These are phyloP conservation scores for Scaptomyza polygonia DNA, from an alignment of 2,888 invertebrate genomes.

Conservation along the genomic window DNA sequence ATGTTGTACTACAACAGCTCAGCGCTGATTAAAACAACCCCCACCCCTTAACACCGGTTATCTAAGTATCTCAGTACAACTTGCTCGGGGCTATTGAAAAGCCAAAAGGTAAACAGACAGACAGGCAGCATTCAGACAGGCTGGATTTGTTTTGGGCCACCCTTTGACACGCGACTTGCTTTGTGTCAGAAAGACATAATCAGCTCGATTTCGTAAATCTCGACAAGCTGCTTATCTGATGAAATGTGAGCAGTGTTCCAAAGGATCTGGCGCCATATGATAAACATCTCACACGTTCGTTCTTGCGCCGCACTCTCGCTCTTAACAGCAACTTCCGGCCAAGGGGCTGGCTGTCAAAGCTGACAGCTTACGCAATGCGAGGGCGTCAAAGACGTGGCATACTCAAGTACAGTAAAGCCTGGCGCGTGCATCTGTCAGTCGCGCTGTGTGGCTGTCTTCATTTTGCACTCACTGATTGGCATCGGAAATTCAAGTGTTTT, in stretches of 20 bases:
- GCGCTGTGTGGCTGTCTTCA: slow-evolving; percentile 31
- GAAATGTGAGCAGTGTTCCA: slow-evolving; percentile 78
- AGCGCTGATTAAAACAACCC: slow-evolving; percentile 31
- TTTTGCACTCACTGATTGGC: slow-evolving; percentile 69
- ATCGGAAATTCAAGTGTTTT: slow-evolving; percentile 81
- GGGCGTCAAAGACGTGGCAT: slow-evolving; percentile 31
- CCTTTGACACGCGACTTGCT: slow-evolving; percentile 1
- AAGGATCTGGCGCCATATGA: slow-evolving; percentile 58
- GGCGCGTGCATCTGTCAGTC: slow-evolving; percentile 68
- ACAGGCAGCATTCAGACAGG: neutral
- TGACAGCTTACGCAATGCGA: slow-evolving; percentile 5
- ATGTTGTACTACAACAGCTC: slow-evolving; percentile 46
- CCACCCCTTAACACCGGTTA: neutral
- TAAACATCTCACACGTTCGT: slow-evolving; percentile 76
- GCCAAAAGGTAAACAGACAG: slow-evolving; percentile 73
- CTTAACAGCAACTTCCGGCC: slow-evolving; percentile 54
- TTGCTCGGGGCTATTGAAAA: slow-evolving; percentile 45
- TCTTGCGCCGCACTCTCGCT: slow-evolving; percentile 28
- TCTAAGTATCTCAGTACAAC: slow-evolving; percentile 3
- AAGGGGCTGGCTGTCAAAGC: slow-evolving; percentile 54
- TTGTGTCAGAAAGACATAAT: slow-evolving; percentile 65
- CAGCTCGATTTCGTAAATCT: slow-evolving; percentile 79
- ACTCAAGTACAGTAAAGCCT: slow-evolving; percentile 67
- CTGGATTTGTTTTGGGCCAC: slow-evolving; percentile 1
- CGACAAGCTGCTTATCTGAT: slow-evolving; percentile 81